A percentile compares a stretch with the other conserved stretches of the same genome.
These are phyloP conservation scores for Ophion ventricosus DNA, from an alignment of 2,888 invertebrate species.

Conservation along the genomic window DNA sequence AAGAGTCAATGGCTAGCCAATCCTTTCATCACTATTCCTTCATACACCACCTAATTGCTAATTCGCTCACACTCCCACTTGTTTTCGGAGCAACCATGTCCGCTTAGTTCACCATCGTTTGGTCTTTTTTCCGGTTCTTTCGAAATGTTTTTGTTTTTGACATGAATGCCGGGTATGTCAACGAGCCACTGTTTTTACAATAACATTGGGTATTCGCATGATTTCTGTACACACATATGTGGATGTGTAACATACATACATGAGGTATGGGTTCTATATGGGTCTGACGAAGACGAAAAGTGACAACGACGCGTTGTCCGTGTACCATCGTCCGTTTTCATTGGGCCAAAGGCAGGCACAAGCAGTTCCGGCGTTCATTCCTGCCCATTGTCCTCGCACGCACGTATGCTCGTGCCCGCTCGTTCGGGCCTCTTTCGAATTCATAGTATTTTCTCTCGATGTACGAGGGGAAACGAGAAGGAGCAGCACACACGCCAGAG, in stretches of 20 bases:
- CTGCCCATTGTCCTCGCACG: constrained; percentile 58
- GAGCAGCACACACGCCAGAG: constrained; percentile 14
- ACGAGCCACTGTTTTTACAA: constrained; percentile 12
- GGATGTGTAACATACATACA: not conserved
- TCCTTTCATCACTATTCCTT: constrained; percentile 23
- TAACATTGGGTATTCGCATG: constrained; percentile 26
- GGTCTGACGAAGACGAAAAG: constrained; percentile 52
- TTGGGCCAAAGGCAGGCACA: constrained; percentile 36
- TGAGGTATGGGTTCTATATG: constrained; percentile 15
- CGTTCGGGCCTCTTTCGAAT: constrained; percentile 61
- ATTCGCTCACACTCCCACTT: constrained; percentile 37
- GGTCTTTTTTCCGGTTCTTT: not conserved
- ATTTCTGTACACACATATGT: not conserved
- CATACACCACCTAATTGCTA: constrained; percentile 47
- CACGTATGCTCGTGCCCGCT: constrained; percentile 30
- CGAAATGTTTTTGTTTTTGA: constrained; percentile 8
- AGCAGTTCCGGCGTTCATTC: constrained; percentile 56
- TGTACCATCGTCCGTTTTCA: constrained; percentile 56
- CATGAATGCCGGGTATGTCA: not conserved
- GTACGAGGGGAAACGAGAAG: constrained; percentile 7
- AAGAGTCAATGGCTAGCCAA: constrained; percentile 44
- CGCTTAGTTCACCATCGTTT: not conserved
- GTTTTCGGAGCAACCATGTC: not conserved
- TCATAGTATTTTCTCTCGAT: constrained; percentile 63
- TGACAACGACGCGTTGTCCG: constrained; percentile 52